Conservation (phyloP, 2,113 vertebrate species). For the Corydoras sp. region DNA sequence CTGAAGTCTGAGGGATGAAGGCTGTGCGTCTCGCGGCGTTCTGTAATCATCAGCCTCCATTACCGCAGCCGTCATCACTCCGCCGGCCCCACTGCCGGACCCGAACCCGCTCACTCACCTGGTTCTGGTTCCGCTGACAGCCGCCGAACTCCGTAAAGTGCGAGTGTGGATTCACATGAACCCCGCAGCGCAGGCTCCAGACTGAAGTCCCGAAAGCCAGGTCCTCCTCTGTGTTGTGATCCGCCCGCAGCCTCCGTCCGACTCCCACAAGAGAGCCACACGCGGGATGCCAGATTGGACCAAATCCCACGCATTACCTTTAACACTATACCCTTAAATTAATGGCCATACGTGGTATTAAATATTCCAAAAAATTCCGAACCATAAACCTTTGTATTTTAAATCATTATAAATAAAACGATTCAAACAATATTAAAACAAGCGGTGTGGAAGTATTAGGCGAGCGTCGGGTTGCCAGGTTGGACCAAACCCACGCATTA, state of each 20-base stretch:
- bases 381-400: too few relatives aligned
- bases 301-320: neutral
- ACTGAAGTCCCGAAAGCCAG: neutral
- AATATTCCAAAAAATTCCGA: too few relatives aligned
- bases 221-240: neutral
- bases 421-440: too few relatives aligned
- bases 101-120: conserved; percentile 4
- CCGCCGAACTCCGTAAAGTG: neutral
- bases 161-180: conserved; percentile 9
- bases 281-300: conserved; percentile 23
- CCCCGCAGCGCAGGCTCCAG: neutral
- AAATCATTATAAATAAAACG: too few relatives aligned
- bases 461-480: conserved; percentile 18
- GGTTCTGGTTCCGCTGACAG: neutral
- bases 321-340: neutral
- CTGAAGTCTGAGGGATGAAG: too few relatives aligned
- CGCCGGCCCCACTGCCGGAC: neutral
- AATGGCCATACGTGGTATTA: too few relatives aligned
- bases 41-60: neutral
- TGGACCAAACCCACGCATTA: neutral
- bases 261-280: conserved; percentile 7
- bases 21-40: too few relatives aligned
- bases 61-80: neutral
- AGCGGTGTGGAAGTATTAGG: too few relatives aligned
- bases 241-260: conserved; percentile 2